These are phyloP conservation scores for Plagodis dolabraria DNA, from an alignment of 2,888 invertebrate genomes.

Conservation along the genomic window DNA sequence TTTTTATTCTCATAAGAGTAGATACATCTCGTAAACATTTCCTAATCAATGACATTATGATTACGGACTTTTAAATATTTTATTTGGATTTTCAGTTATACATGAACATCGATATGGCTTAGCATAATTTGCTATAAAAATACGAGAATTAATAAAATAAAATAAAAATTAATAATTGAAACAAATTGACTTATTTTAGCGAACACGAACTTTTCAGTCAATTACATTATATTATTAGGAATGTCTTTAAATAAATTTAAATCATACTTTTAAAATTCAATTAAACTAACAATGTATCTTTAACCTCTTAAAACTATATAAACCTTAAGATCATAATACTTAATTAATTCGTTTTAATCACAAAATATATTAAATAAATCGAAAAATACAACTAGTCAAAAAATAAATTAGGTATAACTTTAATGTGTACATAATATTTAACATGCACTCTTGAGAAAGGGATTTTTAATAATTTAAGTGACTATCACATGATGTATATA, in stretches of 20 bases:
- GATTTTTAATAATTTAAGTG: too few relatives aligned
- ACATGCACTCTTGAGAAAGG: too few relatives aligned
- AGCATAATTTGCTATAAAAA: neutral
- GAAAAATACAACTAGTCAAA: neutral
- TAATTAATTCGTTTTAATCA: neutral
- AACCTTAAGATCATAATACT: neutral
- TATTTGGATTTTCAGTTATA: too few relatives aligned
- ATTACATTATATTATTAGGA: neutral
- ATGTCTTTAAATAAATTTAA: neutral
- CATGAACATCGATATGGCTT: too few relatives aligned
- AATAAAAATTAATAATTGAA: neutral
- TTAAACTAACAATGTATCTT: neutral
- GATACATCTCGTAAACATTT: too few relatives aligned
- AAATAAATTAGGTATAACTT: too few relatives aligned
- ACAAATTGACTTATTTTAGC: constrained; percentile 4
- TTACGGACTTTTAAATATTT: too few relatives aligned
- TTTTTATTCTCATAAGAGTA: too few relatives aligned
- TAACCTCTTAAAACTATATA: neutral
- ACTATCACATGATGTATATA: too few relatives aligned
- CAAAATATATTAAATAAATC: neutral
- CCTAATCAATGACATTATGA: too few relatives aligned
- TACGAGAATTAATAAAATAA: neutral
- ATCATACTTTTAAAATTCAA: neutral
- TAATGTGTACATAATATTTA: too few relatives aligned
- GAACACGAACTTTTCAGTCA: neutral